Base-by-base conservation (phyloP, 1,140 invertebrate genomes). In the Dendroctonus ponderosae region DNA sequence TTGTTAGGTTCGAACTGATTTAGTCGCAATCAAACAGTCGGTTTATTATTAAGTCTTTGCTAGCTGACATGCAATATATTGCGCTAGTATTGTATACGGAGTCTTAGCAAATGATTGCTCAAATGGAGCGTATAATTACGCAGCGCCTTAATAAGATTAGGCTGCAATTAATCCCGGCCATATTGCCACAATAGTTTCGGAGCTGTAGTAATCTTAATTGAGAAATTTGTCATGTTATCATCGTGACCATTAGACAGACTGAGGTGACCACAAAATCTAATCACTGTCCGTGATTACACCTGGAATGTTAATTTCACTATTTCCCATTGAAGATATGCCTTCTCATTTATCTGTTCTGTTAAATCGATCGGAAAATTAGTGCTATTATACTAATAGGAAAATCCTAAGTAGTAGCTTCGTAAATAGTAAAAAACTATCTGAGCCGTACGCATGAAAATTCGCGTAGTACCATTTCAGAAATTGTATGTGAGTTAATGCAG, bases 71-170 rank as follows among this genome's bases (percentile, higher is more conserved):
- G 62, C 58, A 48, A 69, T 69, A 64, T 69, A 59, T 66, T 42
- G 44, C 56, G 12, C 49, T 15, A 52, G 53, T 60, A 66, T 58
- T 65, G 62, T 65, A 65, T 41, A 62, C 39, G 56, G 62, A 53
- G 48, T 60, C 58, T 48, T 53, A 66, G 50, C 56, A 67, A 70
- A 71, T 70, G 69, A 67, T 67, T 70, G 68, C 64, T 71, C 70
- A 71, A 71, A 71, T 71, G 68, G 56, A 63, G 67, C 70, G 62
- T 69, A 69, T 70, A 71, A 71, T 71, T 69, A 69, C 70, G 50
- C 43, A 50, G 41, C 59, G 62, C 68, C 70, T 71, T 67, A 69
- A 71, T 69, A 63, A 71, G 70, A 71, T 71, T 69, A 69, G 62
- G 14, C 46, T 66, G 67, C 62, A 69, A 69, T 69, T 69, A 69